These are phyloP conservation scores for Donacobius atricapilla DNA, from an alignment of 2,113 vertebrate species.

Conservation along the genomic window DNA sequence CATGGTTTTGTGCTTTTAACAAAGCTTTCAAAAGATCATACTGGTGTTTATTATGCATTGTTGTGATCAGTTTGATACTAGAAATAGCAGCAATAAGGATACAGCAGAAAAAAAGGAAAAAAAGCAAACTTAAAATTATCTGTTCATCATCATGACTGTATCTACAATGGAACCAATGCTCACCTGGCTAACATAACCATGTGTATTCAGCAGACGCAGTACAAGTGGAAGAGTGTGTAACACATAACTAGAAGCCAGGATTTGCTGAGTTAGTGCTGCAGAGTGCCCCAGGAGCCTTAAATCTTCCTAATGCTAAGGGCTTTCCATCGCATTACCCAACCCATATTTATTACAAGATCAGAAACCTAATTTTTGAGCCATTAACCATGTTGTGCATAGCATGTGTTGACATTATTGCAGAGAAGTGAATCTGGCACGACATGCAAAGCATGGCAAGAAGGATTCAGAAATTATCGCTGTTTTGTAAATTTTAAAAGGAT, in stretches of 20 bases:
- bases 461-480: neutral
- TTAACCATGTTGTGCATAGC: neutral
- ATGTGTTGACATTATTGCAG: neutral
- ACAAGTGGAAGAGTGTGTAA: neutral
- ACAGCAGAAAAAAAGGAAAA: neutral
- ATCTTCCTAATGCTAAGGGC: neutral
- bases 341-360: neutral
- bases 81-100: neutral
- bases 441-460: neutral
- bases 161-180: neutral
- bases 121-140: neutral
- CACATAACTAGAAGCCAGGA: neutral
- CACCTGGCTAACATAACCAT: neutral
- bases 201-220: neutral
- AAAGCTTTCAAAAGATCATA: neutral
- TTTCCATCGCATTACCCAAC: neutral
- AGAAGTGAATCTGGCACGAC: neutral
- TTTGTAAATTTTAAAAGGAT: neutral
- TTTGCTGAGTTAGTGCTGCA: neutral
- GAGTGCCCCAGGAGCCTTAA: neutral
- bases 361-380: neutral
- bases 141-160: neutral
- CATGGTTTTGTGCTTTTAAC: neutral
- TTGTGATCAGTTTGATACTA: neutral
- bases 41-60: neutral